A percentile compares a stretch with the other conserved stretches of the same genome.
phyloP scores from a whole-genome alignment of 1,140 invertebrate genomes.

The Macrobrachium rosenbergii region DNA sequence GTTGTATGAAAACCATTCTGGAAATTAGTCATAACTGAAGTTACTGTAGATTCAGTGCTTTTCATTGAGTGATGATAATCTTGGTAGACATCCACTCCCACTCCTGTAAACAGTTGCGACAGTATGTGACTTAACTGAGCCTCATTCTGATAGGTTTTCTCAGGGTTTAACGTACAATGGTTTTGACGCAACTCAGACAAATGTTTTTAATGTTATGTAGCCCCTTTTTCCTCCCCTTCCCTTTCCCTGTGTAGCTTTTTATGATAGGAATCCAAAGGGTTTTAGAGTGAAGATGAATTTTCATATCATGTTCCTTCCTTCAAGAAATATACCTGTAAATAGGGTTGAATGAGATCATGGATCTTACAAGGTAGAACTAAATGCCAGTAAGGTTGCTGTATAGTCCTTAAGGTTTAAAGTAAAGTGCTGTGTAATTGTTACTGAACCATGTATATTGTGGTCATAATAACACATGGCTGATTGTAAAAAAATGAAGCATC shows the following conservation, averaged over 20 bases:
- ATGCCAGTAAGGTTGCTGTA: constrained; percentile 8
- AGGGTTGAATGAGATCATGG: constrained; percentile 11
- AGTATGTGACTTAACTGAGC: constrained; percentile 50
- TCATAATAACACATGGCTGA: too few species aligned
- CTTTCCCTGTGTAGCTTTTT: constrained; percentile 32
- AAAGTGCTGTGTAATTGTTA: too few species aligned
- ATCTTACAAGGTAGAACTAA: neutral
- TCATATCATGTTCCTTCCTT: constrained; percentile 45
- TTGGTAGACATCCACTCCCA: constrained; percentile 20
- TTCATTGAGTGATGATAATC: constrained; percentile 24
- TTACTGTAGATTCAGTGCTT: neutral
- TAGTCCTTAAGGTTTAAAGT: neutral
- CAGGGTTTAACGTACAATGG: constrained; percentile 50
- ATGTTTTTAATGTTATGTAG: constrained; percentile 44
- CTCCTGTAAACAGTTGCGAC: constrained; percentile 46
- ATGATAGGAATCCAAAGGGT: constrained; percentile 7
- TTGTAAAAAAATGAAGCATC: too few species aligned
- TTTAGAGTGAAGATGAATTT: constrained; percentile 38
- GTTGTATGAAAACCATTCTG: neutral
- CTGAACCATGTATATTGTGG: too few species aligned
- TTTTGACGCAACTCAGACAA: constrained; percentile 47
- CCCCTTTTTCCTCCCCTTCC: constrained; percentile 6
- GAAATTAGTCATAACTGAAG: neutral
- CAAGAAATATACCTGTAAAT: constrained; percentile 30
- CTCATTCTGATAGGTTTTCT: constrained; percentile 51